phyloP scores from a whole-genome alignment of 2,113 vertebrate genomes.

The Rhagologus leucostigma region DNA sequence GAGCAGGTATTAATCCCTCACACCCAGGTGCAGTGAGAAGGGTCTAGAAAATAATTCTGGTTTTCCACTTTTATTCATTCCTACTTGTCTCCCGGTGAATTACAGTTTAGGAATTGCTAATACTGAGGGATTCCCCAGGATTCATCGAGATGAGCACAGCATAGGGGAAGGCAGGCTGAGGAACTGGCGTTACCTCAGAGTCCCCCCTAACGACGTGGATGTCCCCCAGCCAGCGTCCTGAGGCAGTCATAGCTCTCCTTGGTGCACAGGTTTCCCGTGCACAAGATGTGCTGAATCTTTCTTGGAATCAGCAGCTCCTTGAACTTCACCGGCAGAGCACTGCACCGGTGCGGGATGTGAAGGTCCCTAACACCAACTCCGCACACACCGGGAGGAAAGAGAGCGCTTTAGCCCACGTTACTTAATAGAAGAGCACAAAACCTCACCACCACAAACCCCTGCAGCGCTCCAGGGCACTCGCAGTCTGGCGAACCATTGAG shows the following conservation, averaged over 20 bases:
- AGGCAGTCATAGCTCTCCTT: slow-evolving; percentile 92
- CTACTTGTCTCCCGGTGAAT: too few species aligned
- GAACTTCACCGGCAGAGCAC: slow-evolving; percentile 89
- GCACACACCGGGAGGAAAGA: background rate
- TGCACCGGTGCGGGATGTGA: slow-evolving; percentile 89
- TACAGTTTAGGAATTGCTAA: background rate
- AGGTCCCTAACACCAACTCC: slow-evolving; percentile 91
- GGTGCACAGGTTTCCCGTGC: slow-evolving; percentile 90
- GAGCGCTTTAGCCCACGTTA: background rate
- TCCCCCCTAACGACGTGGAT: slow-evolving; percentile 88
- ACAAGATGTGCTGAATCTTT: slow-evolving; percentile 91
- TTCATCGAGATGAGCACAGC: fast-evolving
- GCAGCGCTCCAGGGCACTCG: background rate
- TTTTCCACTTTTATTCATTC: background rate
- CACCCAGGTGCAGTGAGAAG: background rate
- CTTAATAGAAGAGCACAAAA: background rate
- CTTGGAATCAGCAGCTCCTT: slow-evolving; percentile 90
- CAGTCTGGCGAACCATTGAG: background rate
- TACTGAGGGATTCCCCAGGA: background rate
- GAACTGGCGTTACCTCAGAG: slow-evolving; percentile 78
- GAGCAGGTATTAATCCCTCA: fast-evolving
- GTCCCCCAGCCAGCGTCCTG: slow-evolving; percentile 85
- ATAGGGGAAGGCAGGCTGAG: fast-evolving
- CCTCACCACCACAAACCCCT: background rate
- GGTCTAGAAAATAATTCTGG: too few species aligned